Percentiles rank a stretch among this genome's conserved stretches.
These are phyloP conservation scores for Dendropsophus ebraccatus DNA, from an alignment of 2,113 vertebrate genomes.

Conservation along the genomic window DNA sequence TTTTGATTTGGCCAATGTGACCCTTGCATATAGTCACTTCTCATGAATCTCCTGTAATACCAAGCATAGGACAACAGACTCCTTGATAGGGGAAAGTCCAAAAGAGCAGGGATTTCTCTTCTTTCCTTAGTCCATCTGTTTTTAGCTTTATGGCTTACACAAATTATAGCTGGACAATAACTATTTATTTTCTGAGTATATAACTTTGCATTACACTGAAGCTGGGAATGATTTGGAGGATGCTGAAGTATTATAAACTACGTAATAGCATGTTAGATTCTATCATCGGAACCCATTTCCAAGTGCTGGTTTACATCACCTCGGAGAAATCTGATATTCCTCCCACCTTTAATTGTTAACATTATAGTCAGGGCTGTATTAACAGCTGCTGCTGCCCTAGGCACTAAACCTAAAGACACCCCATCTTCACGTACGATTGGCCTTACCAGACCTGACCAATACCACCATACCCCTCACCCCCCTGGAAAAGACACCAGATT, in stretches of 20 bases:
- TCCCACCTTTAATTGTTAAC: too few relatives aligned
- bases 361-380: too few relatives aligned
- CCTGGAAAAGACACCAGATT: too few relatives aligned
- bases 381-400: too few relatives aligned
- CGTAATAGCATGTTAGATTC: neutral
- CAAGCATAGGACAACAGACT: neutral
- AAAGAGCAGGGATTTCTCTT: neutral
- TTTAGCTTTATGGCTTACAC: neutral
- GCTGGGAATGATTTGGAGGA: too few relatives aligned
- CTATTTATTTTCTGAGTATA: too few relatives aligned
- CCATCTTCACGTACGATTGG: too few relatives aligned
- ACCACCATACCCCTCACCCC: too few relatives aligned
- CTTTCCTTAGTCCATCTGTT: neutral
- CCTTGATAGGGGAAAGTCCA: neutral
- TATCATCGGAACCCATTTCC: neutral
- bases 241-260: neutral
- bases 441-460: too few relatives aligned
- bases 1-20: neutral
- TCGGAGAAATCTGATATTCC: neutral
- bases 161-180: neutral
- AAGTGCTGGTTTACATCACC: neutral
- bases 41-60: neutral
- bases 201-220: too few relatives aligned
- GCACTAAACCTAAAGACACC: too few relatives aligned
- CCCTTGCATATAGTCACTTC: neutral